Percentiles rank a stretch among this genome's conserved stretches.
These are phyloP conservation scores for Odontocerum albicorne DNA, from an alignment of 2,888 invertebrate species.

Conservation along the genomic window DNA sequence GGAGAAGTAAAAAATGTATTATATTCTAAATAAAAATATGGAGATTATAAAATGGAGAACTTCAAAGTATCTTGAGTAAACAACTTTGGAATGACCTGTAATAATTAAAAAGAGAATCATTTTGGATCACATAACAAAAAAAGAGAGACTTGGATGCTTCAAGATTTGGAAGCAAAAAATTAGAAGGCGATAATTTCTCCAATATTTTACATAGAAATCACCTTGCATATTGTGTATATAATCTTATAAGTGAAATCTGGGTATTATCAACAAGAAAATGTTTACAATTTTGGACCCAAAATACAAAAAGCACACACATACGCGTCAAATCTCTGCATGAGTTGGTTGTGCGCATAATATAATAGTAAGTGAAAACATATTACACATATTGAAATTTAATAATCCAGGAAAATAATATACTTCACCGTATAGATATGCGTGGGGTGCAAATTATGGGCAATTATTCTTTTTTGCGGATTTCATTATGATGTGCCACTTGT, in stretches of 20 bases:
- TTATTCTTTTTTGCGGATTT: constrained; percentile 23
- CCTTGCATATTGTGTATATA: too few species aligned
- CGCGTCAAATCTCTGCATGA: constrained; percentile 11
- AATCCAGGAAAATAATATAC: neutral
- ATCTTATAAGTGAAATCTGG: too few species aligned
- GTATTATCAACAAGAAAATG: constrained; percentile 18
- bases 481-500: constrained; percentile 58
- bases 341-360: constrained; percentile 6
- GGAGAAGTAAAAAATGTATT: too few species aligned
- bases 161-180: constrained; percentile 9
- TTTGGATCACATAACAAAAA: too few species aligned
- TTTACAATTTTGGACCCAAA: constrained; percentile 34
- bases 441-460: constrained; percentile 4
- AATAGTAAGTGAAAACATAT: neutral
- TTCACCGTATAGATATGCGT: constrained; percentile 14
- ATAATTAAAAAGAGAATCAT: too few species aligned
- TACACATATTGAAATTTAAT: neutral
- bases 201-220: too few species aligned
- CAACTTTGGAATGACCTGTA: too few species aligned
- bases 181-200: constrained; percentile 18
- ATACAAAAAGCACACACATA: constrained; percentile 30
- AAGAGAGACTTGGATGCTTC: constrained; percentile 1
- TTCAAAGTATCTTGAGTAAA: too few species aligned
- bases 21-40: too few species aligned
- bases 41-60: too few species aligned